phyloP scores from a whole-genome alignment of 2,113 vertebrate species.

The Lepidothrix coronata region DNA sequence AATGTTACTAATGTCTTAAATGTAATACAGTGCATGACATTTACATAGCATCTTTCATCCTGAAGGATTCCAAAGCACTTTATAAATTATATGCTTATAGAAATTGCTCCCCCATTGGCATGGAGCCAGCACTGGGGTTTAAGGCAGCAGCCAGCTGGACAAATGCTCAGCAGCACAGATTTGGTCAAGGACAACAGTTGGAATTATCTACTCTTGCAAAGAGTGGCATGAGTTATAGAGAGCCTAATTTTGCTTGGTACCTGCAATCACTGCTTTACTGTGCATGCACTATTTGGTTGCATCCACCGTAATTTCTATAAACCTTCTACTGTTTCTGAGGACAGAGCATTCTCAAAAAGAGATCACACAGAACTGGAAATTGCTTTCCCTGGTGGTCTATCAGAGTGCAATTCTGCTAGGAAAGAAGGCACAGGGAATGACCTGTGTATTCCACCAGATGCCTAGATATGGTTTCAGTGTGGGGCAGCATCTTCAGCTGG shows the following conservation, averaged over 20 bases:
- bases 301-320: constrained; percentile 12
- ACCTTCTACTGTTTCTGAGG: not conserved
- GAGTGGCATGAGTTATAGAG: not conserved
- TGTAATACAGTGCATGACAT: not conserved
- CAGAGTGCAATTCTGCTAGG: not conserved
- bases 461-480: not conserved
- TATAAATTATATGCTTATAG: constrained; percentile 18
- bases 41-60: constrained; percentile 24
- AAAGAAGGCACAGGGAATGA: not conserved
- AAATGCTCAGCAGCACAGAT: not conserved
- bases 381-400: not conserved
- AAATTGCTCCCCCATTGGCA: not conserved
- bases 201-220: not conserved
- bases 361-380: not conserved
- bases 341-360: not conserved
- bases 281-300: not conserved
- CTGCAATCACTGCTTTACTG: constrained; percentile 27
- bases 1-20: not conserved
- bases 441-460: not conserved
- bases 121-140: not conserved
- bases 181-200: constrained; percentile 20
- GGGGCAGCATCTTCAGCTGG: not conserved
- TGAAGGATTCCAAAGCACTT: constrained; percentile 34
- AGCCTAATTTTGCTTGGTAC: constrained; percentile 18
- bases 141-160: constrained; percentile 29